Percentiles rank a stretch among this genome's conserved stretches.
Evolutionary conservation across 92 coral and sea anemone genomes (phyloP).

Genomic region (Metridium senile): DNA sequence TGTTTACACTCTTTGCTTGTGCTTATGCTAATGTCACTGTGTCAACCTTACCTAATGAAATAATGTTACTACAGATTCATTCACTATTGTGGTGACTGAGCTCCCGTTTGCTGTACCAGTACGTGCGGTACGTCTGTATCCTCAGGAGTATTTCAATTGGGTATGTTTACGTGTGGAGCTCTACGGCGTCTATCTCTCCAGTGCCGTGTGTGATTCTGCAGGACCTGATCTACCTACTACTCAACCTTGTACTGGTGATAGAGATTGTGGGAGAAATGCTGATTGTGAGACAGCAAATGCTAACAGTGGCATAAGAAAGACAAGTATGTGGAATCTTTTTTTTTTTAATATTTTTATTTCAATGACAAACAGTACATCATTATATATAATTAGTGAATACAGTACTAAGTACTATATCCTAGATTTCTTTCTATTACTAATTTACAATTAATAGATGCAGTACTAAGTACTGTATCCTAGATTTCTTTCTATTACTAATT

Average conservation of each 20-base stretch:
- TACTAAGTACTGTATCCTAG: too few relatives aligned
- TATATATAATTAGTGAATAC: too few relatives aligned
- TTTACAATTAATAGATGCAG: too few relatives aligned
- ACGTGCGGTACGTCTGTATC: conserved; percentile 71
- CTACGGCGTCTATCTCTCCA: conserved; percentile 80
- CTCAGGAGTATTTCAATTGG: conserved; percentile 70
- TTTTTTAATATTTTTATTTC: too few relatives aligned
- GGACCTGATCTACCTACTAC: conserved; percentile 49
- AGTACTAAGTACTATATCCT: too few relatives aligned
- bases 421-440: too few relatives aligned
- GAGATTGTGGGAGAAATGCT: conserved; percentile 88
- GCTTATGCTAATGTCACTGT: too few relatives aligned
- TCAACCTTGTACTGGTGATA: conserved; percentile 66
- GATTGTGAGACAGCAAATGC: conserved; percentile 51
- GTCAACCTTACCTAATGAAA: too few relatives aligned
- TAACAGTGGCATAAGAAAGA: conserved; percentile 21
- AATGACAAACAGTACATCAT: too few relatives aligned
- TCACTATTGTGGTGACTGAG: conserved; percentile 51
- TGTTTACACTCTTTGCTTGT: too few relatives aligned
- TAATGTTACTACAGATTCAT: conserved; percentile 80
- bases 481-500: too few relatives aligned
- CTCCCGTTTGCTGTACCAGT: conserved; percentile 76
- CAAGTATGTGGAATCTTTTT: background rate
- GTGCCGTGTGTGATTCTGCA: conserved; percentile 69
- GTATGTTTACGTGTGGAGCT: conserved; percentile 83